Base-by-base conservation (phyloP, 2,113 vertebrate genomes). In the Myotis yumanensis region DNA sequence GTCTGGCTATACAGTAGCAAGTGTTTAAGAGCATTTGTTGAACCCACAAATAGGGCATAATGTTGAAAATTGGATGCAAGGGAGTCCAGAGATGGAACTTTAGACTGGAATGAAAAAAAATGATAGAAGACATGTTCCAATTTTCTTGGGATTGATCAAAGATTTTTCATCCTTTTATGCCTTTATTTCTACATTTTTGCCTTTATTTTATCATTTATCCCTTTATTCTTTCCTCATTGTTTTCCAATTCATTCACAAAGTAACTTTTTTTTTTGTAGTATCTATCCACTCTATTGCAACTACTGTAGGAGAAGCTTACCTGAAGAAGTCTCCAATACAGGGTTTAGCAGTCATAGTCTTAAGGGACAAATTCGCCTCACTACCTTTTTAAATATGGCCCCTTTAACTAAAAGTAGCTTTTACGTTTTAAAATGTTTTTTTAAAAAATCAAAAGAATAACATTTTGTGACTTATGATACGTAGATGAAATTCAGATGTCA, bases 111-210 rank as follows among this genome's bases (percentile, higher is more conserved):
- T 79, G 62, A 20, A 54, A 79, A 80, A 84, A 40, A 83, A 62
- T 35, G 54, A 83, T 54, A 23, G 10, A 48, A 86, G 43, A 84
- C 5, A 28, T 86, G 76, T 80, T 92, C 22, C 14, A 22, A 84
- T 54, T 89, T 77, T 79, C 48, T 75, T 83, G 51, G 62, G 28
- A 51, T 54, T 14, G 40, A 23, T 23, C 35, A 72, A 43, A 46
- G 35, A 32, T 32, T 79, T 94, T 86, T 54, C 59, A 71, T 28
- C 35, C 46, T 80, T 94, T 73, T 18, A 9, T 93, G 75, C 14
- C 11, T 46, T 59, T 2, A 48, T 77, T 57, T 16, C 37, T 94
- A 83, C 15, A 68, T 87, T 86, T 62, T 22, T 52, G 46, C 9
- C 18, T 79, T 64, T 12, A 25, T 23, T 81, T 54, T 46, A 71